These are phyloP conservation scores for Chrysomallon squamiferum DNA, from an alignment of 1,140 invertebrate genomes.

Conservation along the genomic window DNA sequence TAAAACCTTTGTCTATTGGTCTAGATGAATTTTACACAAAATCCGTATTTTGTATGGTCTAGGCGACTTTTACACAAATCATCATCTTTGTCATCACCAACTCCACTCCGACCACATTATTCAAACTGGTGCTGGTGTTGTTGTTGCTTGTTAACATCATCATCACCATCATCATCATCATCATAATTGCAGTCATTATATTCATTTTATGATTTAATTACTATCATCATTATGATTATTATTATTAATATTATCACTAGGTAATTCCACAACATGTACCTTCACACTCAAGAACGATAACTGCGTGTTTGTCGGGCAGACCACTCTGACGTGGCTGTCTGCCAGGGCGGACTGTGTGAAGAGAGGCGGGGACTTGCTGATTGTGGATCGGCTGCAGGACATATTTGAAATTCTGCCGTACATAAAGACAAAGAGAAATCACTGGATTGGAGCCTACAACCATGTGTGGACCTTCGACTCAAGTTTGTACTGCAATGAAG, in stretches of 20 bases:
- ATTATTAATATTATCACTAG: not conserved
- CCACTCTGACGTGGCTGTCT: constrained; percentile 8
- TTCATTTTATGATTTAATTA: too few species aligned
- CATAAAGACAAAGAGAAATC: constrained; percentile 1
- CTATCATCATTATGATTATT: too few species aligned
- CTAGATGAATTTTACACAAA: too few species aligned
- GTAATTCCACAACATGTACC: not conserved
- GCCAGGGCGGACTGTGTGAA: constrained; percentile 9
- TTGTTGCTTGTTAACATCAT: too few species aligned
- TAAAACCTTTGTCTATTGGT: too few species aligned
- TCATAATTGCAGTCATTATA: too few species aligned
- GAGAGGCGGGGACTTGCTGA: constrained; percentile 12
- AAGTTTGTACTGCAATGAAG: constrained; percentile 1
- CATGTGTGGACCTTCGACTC: constrained; percentile 7
- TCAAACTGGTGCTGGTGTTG: too few species aligned
- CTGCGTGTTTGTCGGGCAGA: constrained; percentile 6
- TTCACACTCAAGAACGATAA: not conserved
- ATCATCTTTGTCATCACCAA: too few species aligned
- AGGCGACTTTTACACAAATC: too few species aligned
- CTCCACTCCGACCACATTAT: too few species aligned
- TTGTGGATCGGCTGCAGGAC: constrained; percentile 7
- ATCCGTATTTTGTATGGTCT: too few species aligned
- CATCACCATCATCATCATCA: too few species aligned
- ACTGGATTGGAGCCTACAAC: constrained; percentile 18
- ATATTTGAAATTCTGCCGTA: constrained; percentile 8